Conservation (phyloP, 2,888 invertebrate genomes). For the Macrosiphum euphorbiae region DNA sequence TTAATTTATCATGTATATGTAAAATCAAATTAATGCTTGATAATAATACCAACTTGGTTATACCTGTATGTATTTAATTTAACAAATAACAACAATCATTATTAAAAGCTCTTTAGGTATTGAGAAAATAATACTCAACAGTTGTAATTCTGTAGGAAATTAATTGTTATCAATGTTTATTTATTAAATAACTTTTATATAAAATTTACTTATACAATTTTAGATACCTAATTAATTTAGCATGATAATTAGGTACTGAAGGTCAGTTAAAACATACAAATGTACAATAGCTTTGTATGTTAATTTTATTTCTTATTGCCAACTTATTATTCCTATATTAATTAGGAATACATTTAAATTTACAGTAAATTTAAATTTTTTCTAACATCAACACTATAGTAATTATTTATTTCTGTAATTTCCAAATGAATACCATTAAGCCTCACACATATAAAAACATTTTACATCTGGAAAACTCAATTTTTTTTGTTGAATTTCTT, state of each 20-base stretch:
- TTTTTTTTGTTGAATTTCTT: neutral
- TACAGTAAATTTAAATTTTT: neutral
- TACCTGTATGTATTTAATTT: neutral
- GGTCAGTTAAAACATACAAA: slow-evolving; percentile 17
- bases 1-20: neutral
- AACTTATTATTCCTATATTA: neutral
- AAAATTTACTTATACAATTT: neutral
- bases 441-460: neutral
- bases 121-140: neutral
- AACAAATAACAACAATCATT: neutral
- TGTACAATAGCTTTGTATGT: neutral
- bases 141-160: neutral
- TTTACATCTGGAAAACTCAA: neutral
- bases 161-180: neutral
- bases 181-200: neutral
- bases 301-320: neutral
- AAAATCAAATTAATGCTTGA: neutral
- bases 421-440: neutral
- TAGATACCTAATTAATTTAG: neutral
- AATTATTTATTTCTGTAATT: neutral
- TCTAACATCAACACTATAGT: neutral
- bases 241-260: slow-evolving; percentile 6
- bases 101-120: neutral
- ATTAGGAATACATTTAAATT: neutral
- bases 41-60: neutral